These are phyloP conservation scores for Idris sp. DNA, from an alignment of 1,140 invertebrate genomes.

Conservation along the genomic window DNA sequence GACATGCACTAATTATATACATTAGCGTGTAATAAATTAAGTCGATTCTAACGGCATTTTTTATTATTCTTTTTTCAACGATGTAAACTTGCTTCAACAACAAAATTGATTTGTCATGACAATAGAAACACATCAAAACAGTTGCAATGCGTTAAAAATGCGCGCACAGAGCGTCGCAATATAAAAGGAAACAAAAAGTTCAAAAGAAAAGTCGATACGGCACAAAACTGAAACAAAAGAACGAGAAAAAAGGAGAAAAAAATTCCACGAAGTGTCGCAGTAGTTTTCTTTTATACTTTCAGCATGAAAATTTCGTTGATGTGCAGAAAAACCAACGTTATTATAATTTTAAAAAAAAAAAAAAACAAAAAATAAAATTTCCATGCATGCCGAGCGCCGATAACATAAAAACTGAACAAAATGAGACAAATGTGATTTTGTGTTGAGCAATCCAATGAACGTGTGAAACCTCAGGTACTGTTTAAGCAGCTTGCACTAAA, in stretches of 20 bases:
- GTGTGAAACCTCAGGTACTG: slow-evolving; percentile 23
- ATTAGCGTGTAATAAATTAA: slow-evolving; percentile 56
- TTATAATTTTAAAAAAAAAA: too few species aligned
- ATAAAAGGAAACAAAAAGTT: too few species aligned
- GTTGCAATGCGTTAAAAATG: slow-evolving; percentile 51
- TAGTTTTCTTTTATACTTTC: slow-evolving; percentile 26
- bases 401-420: slow-evolving; percentile 43
- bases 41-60: slow-evolving; percentile 42
- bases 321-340: slow-evolving; percentile 46
- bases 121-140: slow-evolving; percentile 50
- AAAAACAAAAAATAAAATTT: slow-evolving; percentile 39
- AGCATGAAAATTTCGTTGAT: slow-evolving; percentile 51
- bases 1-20: slow-evolving; percentile 62
- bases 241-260: slow-evolving; percentile 7
- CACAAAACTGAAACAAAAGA: neutral
- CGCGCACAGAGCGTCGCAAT: slow-evolving; percentile 20
- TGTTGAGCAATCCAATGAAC: slow-evolving; percentile 57
- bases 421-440: slow-evolving; percentile 59
- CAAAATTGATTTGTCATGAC: slow-evolving; percentile 54
- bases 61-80: slow-evolving; percentile 23
- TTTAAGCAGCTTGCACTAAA: slow-evolving; percentile 31
- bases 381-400: slow-evolving; percentile 44
- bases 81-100: slow-evolving; percentile 45
- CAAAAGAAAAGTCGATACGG: slow-evolving; percentile 20
- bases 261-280: slow-evolving; percentile 11